Conservation (phyloP, 2,888 invertebrate genomes). For the Apotomis turbidana region DNA sequence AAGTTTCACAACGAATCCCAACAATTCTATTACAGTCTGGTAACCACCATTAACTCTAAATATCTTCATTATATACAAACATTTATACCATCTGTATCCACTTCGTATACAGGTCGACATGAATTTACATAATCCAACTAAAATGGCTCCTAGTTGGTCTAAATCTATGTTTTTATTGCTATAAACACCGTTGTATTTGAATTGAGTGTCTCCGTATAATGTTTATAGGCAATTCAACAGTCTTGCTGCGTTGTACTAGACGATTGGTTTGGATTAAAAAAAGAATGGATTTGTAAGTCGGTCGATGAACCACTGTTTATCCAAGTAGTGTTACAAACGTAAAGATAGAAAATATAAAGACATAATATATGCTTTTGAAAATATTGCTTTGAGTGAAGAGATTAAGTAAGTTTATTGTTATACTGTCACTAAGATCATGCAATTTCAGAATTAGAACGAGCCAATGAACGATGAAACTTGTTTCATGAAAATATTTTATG, state of each 20-base stretch:
- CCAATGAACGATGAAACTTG: too few relatives aligned
- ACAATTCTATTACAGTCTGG: constrained; percentile 10
- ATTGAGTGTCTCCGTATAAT: constrained; percentile 24
- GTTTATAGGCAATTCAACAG: constrained; percentile 28
- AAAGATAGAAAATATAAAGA: too few relatives aligned
- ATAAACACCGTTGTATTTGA: constrained; percentile 25
- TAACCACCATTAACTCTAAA: constrained; percentile 33
- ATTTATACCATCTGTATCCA: constrained; percentile 44
- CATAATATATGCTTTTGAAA: too few relatives aligned
- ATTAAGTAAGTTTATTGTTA: too few relatives aligned
- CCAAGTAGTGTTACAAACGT: neutral
- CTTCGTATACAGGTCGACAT: constrained; percentile 37
- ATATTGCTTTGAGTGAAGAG: too few relatives aligned
- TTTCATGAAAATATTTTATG: too few relatives aligned
- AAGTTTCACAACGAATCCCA: constrained; percentile 16
- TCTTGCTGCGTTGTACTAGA: constrained; percentile 10
- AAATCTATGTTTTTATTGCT: constrained; percentile 37
- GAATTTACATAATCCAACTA: constrained; percentile 40
- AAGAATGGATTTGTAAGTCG: neutral
- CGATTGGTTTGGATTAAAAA: constrained; percentile 19
- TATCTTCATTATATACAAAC: constrained; percentile 39
- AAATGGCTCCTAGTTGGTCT: constrained; percentile 36
- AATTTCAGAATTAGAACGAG: too few relatives aligned
- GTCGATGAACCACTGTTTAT: neutral
- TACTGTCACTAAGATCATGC: too few relatives aligned